Evolutionary conservation across 1,140 invertebrate genomes (phyloP), one percentile per base, ranked within the genome.

Genomic region (Micrasema minimum): DNA sequence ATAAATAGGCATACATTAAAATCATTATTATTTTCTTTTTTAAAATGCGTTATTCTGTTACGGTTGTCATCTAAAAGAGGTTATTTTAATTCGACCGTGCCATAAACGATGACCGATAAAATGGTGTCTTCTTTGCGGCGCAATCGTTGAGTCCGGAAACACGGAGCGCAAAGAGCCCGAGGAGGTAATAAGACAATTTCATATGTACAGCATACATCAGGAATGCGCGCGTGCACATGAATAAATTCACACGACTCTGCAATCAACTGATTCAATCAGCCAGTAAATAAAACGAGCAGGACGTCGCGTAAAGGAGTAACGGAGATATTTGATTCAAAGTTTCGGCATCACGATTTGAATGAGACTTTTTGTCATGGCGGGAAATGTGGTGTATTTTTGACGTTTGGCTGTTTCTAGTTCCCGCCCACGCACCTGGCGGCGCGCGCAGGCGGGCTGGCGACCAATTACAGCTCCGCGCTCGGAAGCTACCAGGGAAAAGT

Each of bases 401-500:
- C n/a, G n/a, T 2, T 46, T n/a, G 10, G n/a, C n/a, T 51, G 20
- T 51, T 51, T 23, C 1, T 22, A 46, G 16, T 18, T 10, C 20
- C 37, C 20, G 35, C 55, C 55, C 35, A 59, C 55, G 55, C 55
- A 59, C 55, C 55, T 59, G 55, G 55, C 37, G 35, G 18, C 16
- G 35, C 12, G 55, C 55, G 55, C 55, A 59, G 55, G 55, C 55
- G 55, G 38, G 55, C 55, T 59, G 18, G 37, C 55, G 37, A 59
- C 55, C 55, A 59, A 59, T 59, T 59, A 59, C 55, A 59, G 35
- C 55, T 14, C 38, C 37, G 14, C 16, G 55, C 37, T 23, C 55
- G 55, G 55, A 41, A 59, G 55, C 55, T 41, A 22, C 35, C 37
- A 22, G 16, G 55, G 14, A 41, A 59, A 59, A 18, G 16, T 22